Conservation (phyloP, 2,113 vertebrate genomes). For the Enhydra lutris region DNA sequence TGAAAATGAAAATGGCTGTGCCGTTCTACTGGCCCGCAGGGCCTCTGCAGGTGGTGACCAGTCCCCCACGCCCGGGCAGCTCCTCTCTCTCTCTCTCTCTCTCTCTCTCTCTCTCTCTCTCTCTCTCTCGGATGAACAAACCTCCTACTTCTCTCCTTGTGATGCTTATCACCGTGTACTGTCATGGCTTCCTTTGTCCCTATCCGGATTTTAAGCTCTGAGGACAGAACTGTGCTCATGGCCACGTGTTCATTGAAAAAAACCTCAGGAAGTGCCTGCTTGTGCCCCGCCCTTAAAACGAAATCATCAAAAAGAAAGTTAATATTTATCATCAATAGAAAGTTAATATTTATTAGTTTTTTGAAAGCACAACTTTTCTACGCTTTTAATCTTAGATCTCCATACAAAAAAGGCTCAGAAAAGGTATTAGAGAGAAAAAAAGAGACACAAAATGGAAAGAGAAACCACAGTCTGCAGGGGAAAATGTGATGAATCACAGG, state of each 20-base stretch:
- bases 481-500: background rate
- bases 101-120: too few relatives aligned
- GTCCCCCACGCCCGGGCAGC: accelerated
- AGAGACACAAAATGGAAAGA: background rate
- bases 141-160: background rate
- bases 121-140: background rate
- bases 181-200: background rate
- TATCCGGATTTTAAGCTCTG: background rate
- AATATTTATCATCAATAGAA: background rate
- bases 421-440: background rate
- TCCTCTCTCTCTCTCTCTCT: too few relatives aligned
- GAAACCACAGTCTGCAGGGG: background rate
- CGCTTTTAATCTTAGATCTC: background rate
- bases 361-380: background rate
- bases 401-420: background rate
- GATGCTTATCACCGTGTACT: background rate
- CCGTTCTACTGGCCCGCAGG: background rate
- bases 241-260: background rate
- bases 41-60: background rate
- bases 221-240: background rate
- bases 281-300: background rate
- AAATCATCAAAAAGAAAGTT: background rate
- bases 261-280: background rate
- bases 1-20: background rate
- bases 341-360: background rate